Conservation (phyloP, 1,140 invertebrate genomes). For the Heliconius himera region DNA sequence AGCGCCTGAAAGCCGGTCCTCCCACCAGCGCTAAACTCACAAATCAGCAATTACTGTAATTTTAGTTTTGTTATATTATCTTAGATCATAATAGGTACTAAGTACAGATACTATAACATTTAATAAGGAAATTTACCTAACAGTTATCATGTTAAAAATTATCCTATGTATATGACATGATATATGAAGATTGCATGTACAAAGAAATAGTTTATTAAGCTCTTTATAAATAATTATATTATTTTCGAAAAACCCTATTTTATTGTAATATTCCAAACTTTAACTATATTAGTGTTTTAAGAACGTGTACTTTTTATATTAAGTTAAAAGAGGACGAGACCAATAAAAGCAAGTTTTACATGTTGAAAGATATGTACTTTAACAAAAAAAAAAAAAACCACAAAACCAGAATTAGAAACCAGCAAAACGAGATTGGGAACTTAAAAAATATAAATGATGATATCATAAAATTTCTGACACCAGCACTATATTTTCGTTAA, state of each 20-base stretch:
- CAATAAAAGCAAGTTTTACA: neutral
- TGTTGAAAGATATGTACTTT: neutral
- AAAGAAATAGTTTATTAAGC: neutral
- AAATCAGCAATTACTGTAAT: slow-evolving; percentile 24
- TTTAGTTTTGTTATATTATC: slow-evolving; percentile 4
- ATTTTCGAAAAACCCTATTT: no score
- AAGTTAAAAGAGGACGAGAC: neutral
- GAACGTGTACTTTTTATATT: neutral
- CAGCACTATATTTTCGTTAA: slow-evolving; percentile 25
- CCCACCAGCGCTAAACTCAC: slow-evolving; percentile 41
- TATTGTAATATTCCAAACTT: neutral
- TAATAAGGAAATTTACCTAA: neutral
- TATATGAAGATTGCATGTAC: neutral
- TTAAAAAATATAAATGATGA: slow-evolving; percentile 31
- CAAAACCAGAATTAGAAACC: slow-evolving; percentile 30
- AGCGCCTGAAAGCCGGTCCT: slow-evolving; percentile 48
- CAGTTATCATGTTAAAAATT: neutral
- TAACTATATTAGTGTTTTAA: neutral
- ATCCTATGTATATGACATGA: neutral
- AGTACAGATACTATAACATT: neutral
- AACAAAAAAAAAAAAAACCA: neutral
- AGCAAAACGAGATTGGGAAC: slow-evolving; percentile 30
- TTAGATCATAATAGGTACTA: neutral
- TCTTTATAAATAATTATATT: no score
- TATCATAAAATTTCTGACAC: slow-evolving; percentile 30